phyloP scores from a whole-genome alignment of 2,888 invertebrate species.

The Tenthredo amoena region DNA sequence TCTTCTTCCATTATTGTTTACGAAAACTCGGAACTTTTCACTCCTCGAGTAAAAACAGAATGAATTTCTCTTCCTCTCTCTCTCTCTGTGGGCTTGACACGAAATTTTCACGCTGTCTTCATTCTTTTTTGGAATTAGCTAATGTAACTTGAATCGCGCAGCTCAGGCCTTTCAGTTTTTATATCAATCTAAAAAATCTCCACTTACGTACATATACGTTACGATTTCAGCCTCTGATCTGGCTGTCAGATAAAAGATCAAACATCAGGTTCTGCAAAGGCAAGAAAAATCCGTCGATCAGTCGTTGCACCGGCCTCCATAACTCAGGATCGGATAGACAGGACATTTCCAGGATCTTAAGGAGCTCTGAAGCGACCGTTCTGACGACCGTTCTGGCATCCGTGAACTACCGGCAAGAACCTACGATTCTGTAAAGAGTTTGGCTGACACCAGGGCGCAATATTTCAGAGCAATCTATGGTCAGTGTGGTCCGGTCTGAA shows the following conservation, averaged over 20 bases:
- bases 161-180: neutral
- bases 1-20: slow-evolving; percentile 6
- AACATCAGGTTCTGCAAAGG: slow-evolving; percentile 19
- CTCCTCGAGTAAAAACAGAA: neutral
- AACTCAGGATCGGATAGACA: slow-evolving; percentile 34
- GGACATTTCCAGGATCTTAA: slow-evolving; percentile 46
- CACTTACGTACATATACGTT: neutral
- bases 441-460: slow-evolving; percentile 54
- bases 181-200: slow-evolving; percentile 3
- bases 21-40: neutral
- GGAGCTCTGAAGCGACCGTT: slow-evolving; percentile 30
- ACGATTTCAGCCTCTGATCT: neutral
- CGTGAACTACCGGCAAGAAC: slow-evolving; percentile 59
- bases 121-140: neutral
- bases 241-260: slow-evolving; percentile 25
- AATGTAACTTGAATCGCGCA: neutral
- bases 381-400: slow-evolving; percentile 55
- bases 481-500: slow-evolving; percentile 59
- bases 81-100: neutral
- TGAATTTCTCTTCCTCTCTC: neutral
- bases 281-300: slow-evolving; percentile 12
- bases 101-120: neutral
- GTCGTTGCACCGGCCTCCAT: slow-evolving; percentile 35
- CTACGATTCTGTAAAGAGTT: slow-evolving; percentile 64
- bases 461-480: slow-evolving; percentile 56